A percentile compares a stretch with the other conserved stretches of the same genome.
Conservation (phyloP, 2,797 vertebrate genomes). For the Acridotheres tristis region DNA sequence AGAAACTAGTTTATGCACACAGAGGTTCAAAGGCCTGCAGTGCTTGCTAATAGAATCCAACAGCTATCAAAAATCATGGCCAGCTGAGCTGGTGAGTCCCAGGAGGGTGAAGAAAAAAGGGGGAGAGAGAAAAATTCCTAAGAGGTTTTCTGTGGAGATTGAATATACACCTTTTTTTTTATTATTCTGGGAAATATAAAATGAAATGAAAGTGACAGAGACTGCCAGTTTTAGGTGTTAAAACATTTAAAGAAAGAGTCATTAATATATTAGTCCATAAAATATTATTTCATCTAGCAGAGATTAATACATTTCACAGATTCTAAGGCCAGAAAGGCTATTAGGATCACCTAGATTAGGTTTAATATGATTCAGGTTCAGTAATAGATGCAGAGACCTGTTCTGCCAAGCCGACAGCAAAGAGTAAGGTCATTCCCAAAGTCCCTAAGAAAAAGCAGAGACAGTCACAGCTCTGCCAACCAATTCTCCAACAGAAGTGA, state of each 20-base stretch:
- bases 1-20: not conserved
- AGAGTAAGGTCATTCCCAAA: not conserved
- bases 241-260: slow-evolving; percentile 41
- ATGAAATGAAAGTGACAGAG: not conserved
- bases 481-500: not conserved
- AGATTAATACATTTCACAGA: slow-evolving; percentile 1
- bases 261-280: slow-evolving; percentile 16
- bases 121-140: not conserved
- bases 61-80: not conserved
- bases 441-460: not conserved
- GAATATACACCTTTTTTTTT: not conserved
- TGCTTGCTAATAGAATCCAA: not conserved
- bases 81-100: not conserved
- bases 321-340: slow-evolving; percentile 2
- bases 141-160: not conserved
- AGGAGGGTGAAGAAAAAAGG: not conserved
- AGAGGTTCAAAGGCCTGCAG: not conserved
- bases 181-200: slow-evolving; percentile 1
- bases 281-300: not conserved
- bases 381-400: not conserved
- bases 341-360: not conserved
- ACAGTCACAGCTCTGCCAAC: not conserved
- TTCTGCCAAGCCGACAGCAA: not conserved
- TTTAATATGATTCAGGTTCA: slow-evolving; percentile 30
- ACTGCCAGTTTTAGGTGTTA: not conserved